Evolutionary conservation across 2,113 vertebrate species (phyloP).

Genomic region (Scopus umbretta): DNA sequence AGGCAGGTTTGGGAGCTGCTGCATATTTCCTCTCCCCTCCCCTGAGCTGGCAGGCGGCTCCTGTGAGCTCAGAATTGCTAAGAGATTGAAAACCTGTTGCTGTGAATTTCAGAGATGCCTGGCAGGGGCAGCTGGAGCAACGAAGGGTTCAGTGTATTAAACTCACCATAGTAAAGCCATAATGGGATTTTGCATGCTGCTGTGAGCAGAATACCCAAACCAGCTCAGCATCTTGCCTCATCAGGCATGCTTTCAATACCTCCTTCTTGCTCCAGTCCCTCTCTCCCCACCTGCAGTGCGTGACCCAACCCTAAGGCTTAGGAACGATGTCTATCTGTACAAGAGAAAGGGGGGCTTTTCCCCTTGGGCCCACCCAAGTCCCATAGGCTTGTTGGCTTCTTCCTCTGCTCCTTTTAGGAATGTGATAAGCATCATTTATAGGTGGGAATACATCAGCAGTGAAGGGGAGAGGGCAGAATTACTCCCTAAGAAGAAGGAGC

Average conservation of each 20-base stretch:
- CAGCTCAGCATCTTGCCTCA: neutral
- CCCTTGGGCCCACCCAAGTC: neutral
- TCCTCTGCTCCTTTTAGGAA: neutral
- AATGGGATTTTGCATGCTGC: slow-evolving; percentile 55
- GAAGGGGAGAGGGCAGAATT: neutral
- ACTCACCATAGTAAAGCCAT: slow-evolving; percentile 23
- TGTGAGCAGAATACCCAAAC: slow-evolving; percentile 37
- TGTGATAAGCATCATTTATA: neutral
- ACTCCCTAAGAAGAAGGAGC: neutral
- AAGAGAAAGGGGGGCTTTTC: neutral
- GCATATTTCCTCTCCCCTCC: neutral
- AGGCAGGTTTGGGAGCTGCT: neutral
- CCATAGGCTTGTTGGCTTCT: neutral
- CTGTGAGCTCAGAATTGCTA: neutral
- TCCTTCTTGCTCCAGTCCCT: neutral
- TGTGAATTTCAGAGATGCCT: slow-evolving; percentile 43
- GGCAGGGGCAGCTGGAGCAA: slow-evolving; percentile 10
- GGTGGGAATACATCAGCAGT: fast-evolving
- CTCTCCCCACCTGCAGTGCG: neutral
- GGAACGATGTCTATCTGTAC: neutral
- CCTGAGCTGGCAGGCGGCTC: neutral
- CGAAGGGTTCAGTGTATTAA: slow-evolving; percentile 29
- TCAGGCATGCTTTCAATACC: neutral
- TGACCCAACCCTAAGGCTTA: neutral
- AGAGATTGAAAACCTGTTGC: slow-evolving; percentile 52